phyloP scores from a whole-genome alignment of 2,888 invertebrate species.

The Epinotia nisella region DNA sequence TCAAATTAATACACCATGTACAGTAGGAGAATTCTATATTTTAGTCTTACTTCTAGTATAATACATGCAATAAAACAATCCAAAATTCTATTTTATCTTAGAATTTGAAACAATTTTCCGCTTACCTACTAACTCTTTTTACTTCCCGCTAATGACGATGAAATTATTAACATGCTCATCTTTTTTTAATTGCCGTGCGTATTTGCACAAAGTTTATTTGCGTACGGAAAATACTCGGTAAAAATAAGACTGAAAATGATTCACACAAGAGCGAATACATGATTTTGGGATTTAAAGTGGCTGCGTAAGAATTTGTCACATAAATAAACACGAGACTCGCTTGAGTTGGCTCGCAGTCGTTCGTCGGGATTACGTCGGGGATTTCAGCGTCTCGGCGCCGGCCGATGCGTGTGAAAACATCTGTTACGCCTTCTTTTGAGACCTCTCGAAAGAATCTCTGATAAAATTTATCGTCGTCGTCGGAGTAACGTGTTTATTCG shows the following conservation, averaged over 20 bases:
- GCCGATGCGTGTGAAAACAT: slow-evolving; percentile 79
- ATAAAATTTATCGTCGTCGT: slow-evolving; percentile 40
- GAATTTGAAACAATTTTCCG: not conserved
- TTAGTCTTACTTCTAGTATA: not conserved
- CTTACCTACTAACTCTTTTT: not conserved
- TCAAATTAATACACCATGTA: slow-evolving; percentile 10
- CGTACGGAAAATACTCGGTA: slow-evolving; percentile 5
- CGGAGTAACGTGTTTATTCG: slow-evolving; percentile 35
- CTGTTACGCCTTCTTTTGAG: slow-evolving; percentile 77
- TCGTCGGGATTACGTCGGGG: slow-evolving; percentile 80
- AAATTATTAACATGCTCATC: not conserved
- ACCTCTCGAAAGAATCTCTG: slow-evolving; percentile 58
- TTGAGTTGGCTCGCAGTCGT: slow-evolving; percentile 76
- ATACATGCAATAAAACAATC: not conserved
- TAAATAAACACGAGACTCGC: slow-evolving; percentile 80
- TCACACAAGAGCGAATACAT: slow-evolving; percentile 64
- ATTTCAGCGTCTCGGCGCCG: slow-evolving; percentile 69
- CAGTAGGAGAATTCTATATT: not conserved
- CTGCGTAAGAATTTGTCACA: slow-evolving; percentile 81
- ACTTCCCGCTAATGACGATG: not conserved
- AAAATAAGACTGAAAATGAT: slow-evolving; percentile 54
- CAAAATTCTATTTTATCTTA: not conserved
- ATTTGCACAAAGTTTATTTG: not conserved
- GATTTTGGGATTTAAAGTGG: slow-evolving; percentile 72
- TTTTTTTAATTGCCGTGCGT: not conserved